phyloP scores from a whole-genome alignment of 1,140 invertebrate species.

The Anastrepha ludens region DNA sequence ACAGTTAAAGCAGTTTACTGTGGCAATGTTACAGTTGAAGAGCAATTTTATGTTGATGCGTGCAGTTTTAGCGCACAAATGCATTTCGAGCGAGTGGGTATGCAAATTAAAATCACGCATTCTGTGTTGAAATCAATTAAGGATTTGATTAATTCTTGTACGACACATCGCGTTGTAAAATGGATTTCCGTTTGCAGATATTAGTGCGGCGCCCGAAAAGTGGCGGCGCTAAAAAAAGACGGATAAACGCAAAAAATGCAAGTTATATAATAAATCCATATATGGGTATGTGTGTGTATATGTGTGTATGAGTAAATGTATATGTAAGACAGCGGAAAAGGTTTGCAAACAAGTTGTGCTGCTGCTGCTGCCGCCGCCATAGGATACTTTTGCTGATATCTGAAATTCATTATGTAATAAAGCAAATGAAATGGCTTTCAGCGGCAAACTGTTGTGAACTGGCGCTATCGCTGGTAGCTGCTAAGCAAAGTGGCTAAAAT shows the following conservation, averaged over 20 bases:
- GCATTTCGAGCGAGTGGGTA: neutral
- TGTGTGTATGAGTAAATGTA: no score
- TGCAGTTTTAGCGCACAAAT: slow-evolving; percentile 24
- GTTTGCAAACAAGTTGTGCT: slow-evolving; percentile 3
- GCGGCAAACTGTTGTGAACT: slow-evolving; percentile 14
- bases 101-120: slow-evolving; percentile 57
- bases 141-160: slow-evolving; percentile 56
- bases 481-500: slow-evolving; percentile 24
- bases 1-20: slow-evolving; percentile 1
- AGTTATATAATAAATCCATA: neutral
- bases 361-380: neutral
- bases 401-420: slow-evolving; percentile 44
- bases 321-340: neutral
- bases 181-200: slow-evolving; percentile 38
- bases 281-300: neutral
- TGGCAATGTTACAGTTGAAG: neutral
- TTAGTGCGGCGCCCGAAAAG: neutral
- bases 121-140: slow-evolving; percentile 59
- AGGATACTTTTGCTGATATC: slow-evolving; percentile 29
- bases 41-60: slow-evolving; percentile 40
- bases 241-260: neutral
- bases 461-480: neutral
- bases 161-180: slow-evolving; percentile 32
- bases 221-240: neutral
- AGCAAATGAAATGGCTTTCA: slow-evolving; percentile 50